Base-by-base conservation (phyloP, 2,888 invertebrate genomes). In the Sminthurinus aureus region DNA sequence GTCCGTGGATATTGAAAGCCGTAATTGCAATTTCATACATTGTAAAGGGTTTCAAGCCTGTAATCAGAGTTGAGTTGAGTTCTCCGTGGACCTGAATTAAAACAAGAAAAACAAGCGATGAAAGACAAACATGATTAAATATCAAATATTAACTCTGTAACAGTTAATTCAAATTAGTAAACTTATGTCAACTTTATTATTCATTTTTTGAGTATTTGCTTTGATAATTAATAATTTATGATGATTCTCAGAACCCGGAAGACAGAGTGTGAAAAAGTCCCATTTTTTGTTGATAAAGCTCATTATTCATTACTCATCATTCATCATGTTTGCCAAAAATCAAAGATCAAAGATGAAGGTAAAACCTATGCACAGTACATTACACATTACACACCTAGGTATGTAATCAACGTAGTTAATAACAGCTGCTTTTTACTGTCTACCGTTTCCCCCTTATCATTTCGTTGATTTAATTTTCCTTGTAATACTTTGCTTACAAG, bases 1-100 rank as follows among this genome's bases (percentile, higher is more conserved):
- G 92, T 0, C 96, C 96, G 89, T 94, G 94, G 22, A 92, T 92
- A 90, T 96, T 96, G 81, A 92, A 92, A 0, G 95, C 94, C 0
- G 93, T 93, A 13, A 96, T 94, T 0, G 93, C 92, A 9, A 96
- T 92, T 89, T 96, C 95, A 90, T 96, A 96, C 96, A 96, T 96
- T 0, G 95, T 95, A 89, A 94, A 94, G 0, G 96, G 94, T 15
- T 92, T 91, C 64, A 96, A 91, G 89, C 94, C 92, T 87, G 92
- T 93, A 1, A 95, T 89, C 0, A 93, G 90, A 0, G 93, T 91
- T 80, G 90, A 92, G 0, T 93, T 94, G 87, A 92, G 92, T 86
- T 92, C 93, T 4, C 92, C 91, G 1, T 92, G 92, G 0, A 95
- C 94, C 90, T 90, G 83, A 8, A 81, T 66, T 71, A 9, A 9